Conservation (phyloP, 1,140 invertebrate genomes). For the Melanaphis sacchari region DNA sequence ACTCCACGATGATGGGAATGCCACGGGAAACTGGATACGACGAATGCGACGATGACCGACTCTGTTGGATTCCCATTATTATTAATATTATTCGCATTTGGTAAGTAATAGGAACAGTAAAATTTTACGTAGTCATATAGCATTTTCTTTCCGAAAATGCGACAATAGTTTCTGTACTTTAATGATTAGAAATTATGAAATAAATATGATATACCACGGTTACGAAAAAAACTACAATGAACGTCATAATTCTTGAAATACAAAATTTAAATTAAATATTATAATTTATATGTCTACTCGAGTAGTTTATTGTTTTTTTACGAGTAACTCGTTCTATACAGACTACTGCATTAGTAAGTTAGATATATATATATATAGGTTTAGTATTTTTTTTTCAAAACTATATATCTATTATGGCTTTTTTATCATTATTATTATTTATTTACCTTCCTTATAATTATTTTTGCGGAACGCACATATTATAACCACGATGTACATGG, state of each 20-base stretch:
- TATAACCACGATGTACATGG: neutral
- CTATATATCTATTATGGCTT: neutral
- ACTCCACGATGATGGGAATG: neutral
- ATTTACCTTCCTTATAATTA: constrained; percentile 30
- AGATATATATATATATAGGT: neutral
- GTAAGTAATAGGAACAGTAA: neutral
- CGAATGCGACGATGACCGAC: neutral
- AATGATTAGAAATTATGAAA: neutral
- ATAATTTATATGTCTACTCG: neutral
- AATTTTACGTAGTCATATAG: neutral
- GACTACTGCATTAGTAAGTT: neutral
- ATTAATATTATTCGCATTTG: neutral
- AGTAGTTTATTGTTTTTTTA: neutral
- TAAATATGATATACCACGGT: neutral
- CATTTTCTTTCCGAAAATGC: neutral
- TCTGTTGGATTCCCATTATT: neutral
- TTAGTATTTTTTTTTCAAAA: neutral
- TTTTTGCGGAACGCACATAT: neutral
- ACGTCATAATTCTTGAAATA: neutral
- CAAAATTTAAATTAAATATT: neutral
- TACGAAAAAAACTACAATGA: neutral
- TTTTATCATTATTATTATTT: neutral
- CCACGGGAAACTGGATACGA: neutral
- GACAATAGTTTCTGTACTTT: neutral
- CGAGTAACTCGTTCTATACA: neutral